Percentiles rank a stretch among this genome's conserved stretches.
phyloP scores from a whole-genome alignment of 2,797 vertebrate species.

The Mus caroli region DNA sequence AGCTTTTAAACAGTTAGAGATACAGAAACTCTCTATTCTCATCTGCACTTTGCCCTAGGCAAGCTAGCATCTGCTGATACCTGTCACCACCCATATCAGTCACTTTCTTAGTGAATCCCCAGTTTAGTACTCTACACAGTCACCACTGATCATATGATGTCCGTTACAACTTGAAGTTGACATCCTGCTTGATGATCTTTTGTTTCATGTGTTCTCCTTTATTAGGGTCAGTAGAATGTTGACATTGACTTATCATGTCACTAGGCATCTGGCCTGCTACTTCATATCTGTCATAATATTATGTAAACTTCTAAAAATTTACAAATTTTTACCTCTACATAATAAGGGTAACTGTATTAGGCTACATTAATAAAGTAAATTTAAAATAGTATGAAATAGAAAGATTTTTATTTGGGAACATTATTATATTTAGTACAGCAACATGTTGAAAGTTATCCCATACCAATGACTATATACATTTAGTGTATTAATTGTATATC shows the following conservation, averaged over 20 bases:
- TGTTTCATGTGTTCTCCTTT: constrained; percentile 76
- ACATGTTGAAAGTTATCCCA: background rate
- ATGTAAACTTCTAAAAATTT: background rate
- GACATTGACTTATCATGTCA: constrained; percentile 81
- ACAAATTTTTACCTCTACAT: background rate
- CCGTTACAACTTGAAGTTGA: constrained; percentile 70
- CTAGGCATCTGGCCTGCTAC: constrained; percentile 80
- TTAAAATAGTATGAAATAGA: background rate
- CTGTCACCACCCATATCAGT: constrained; percentile 38
- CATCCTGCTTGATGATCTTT: constrained; percentile 54
- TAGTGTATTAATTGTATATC: background rate
- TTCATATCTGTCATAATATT: constrained; percentile 75
- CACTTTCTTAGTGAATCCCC: background rate
- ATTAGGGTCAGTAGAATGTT: constrained; percentile 75
- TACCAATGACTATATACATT: background rate
- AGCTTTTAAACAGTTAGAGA: background rate
- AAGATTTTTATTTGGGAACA: background rate
- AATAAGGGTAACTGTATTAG: background rate
- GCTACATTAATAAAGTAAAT: background rate
- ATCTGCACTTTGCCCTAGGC: constrained; percentile 1
- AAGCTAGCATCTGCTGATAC: constrained; percentile 53
- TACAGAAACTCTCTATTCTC: background rate
- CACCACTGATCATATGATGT: constrained; percentile 48
- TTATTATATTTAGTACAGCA: background rate
- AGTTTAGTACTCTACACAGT: background rate